phyloP scores from a whole-genome alignment of 2,888 invertebrate genomes.

The Trichopria drosophilae region DNA sequence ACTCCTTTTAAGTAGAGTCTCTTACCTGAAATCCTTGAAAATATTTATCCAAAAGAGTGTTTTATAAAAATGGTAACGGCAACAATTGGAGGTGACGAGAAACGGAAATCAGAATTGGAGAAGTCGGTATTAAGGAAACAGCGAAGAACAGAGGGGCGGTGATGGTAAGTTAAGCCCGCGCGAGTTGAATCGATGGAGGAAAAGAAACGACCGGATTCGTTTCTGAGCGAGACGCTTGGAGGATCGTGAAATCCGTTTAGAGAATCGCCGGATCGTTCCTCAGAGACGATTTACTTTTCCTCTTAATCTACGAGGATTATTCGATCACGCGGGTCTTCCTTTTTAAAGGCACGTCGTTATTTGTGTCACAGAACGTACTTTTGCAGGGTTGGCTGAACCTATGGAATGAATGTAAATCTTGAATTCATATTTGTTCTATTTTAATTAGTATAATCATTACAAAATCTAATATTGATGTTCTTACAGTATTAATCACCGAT shows the following conservation, averaged over 20 bases:
- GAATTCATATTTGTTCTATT: no score
- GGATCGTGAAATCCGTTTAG: conserved; percentile 41
- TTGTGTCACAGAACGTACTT: no score
- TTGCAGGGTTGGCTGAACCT: no score
- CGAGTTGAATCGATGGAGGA: conserved; percentile 14
- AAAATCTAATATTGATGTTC: no score
- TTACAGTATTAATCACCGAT: no score
- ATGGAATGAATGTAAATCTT: no score
- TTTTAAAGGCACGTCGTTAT: no score
- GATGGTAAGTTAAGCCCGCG: background rate
- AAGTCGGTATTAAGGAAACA: conserved; percentile 16
- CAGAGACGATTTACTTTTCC: conserved; percentile 19
- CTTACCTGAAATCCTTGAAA: no score
- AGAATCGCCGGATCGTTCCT: conserved; percentile 6
- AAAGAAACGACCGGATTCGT: conserved; percentile 29
- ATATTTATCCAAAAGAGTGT: no score
- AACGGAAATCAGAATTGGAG: background rate
- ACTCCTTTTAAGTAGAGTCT: no score
- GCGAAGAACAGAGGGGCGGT: conserved; percentile 5
- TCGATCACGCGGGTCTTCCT: conserved; percentile 10
- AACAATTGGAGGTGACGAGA: background rate
- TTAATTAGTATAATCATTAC: no score
- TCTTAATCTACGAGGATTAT: conserved; percentile 21
- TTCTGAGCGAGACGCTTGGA: conserved; percentile 26
- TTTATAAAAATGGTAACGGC: no score